Percentiles rank a stretch among this genome's conserved stretches.
Evolutionary conservation across 1,140 invertebrate genomes (phyloP).

Genomic region (Lasaia peninsularis): DNA sequence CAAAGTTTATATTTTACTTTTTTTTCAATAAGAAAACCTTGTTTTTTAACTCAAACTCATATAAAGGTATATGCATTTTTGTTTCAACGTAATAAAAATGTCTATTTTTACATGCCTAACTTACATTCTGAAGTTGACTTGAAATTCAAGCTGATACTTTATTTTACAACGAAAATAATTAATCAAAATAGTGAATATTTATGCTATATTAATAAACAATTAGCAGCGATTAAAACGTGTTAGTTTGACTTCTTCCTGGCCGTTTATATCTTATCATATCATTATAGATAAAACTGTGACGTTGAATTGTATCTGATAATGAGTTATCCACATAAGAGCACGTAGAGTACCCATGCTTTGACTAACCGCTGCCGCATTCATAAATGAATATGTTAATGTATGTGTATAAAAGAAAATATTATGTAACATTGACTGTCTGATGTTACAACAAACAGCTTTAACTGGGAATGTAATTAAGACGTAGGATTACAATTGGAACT

Average conservation of each 20-base stretch:
- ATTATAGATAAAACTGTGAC: conserved; percentile 51
- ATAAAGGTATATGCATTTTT: too few relatives aligned
- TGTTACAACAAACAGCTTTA: too few relatives aligned
- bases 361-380: conserved; percentile 13
- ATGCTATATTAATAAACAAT: conserved; percentile 16
- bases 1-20: too few relatives aligned
- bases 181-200: too few relatives aligned
- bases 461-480: too few relatives aligned
- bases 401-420: conserved; percentile 13
- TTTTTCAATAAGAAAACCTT: background rate
- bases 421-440: background rate
- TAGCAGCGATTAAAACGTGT: conserved; percentile 48
- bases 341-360: conserved; percentile 38
- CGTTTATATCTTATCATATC: conserved; percentile 60
- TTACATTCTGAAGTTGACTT: too few relatives aligned
- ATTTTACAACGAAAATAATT: too few relatives aligned
- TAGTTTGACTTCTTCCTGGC: conserved; percentile 34
- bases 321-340: conserved; percentile 53
- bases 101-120: background rate
- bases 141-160: too few relatives aligned
- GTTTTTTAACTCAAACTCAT: too few relatives aligned
- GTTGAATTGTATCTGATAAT: conserved; percentile 51
- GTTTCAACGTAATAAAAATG: too few relatives aligned
- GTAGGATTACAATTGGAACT: too few relatives aligned
- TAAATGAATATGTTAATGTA: conserved; percentile 21